Evolutionary conservation across 2,797 vertebrate genomes (phyloP), one percentile per base, ranked within the genome.

Genomic region (Otus scops): DNA sequence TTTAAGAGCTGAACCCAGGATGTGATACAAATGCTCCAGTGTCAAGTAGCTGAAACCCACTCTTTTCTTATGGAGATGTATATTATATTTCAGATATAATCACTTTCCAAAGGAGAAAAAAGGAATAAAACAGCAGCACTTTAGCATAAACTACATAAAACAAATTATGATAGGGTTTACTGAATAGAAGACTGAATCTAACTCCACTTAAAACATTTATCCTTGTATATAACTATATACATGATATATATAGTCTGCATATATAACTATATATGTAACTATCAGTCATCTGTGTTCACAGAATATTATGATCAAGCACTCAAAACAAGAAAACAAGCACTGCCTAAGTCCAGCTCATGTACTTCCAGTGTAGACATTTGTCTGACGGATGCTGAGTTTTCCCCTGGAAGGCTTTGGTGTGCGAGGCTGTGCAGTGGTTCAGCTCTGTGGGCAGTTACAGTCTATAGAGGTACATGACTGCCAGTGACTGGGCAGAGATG

Each of bases 401-500:
- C 36, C 51, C 45, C 34, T 63, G 43, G 27, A 28, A 64, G 45
- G 22, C 50, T 70, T 43, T 73, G 85, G 13, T 34, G 21, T 14
- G 30, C 0, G 1, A 56, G 60, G 48, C 61, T 51, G 1, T 15
- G 34, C 47, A 38, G n/a, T 1, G 19, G 32, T 65, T 6, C 17
- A 20, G 20, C 23, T 27, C 53, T 53, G 28, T 30, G 59, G 41
- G 70, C 53, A 23, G 13, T 30, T n/a, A 10, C 32, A 34, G 30
- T 34, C 54, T 21, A 0, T 43, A 60, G 34, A 48, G 21, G 45
- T 54, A 19, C 0, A 1, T 54, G 57, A 30, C 21, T 28, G 22
- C 24, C 36, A 15, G 23, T 6, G 43, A 9, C 10, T 26, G 9
- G 36, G 56, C 30, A 34, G 45, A 48, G 68, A 16, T 28, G 54